Evolutionary conservation across 2,888 invertebrate genomes (phyloP), one percentile per base, ranked within the genome.

Genomic region (Caenorhabditis sp.): DNA sequence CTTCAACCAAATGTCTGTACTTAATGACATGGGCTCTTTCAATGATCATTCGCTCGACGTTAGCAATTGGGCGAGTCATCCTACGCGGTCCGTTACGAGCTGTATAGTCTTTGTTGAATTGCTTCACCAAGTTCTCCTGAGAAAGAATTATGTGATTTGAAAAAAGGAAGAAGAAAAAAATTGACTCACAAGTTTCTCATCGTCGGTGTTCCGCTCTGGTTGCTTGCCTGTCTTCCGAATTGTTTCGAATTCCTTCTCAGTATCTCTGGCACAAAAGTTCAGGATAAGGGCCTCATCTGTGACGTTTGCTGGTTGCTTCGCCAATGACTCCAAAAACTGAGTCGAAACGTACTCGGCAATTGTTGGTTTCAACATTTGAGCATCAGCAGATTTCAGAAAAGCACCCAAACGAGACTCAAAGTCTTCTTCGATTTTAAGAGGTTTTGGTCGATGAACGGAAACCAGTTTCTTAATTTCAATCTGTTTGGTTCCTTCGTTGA

Each of bases 81-180:
- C 28, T 28, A 3, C 15, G 44, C 50, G 51, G 4, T 35, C 4
- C 5, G 13, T 40, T 40, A 6, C 13, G 40, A 40, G 11, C 40
- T 15, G 32, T 53, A 61, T 13, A 76, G 0, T 67, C 47, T 6
- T 37, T 44, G 24, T 61, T 50, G 26, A 67, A 76, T 8, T 68
- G 60, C 8, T 20, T 55, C 6, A 76, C 76, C 22, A 76, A 28
- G 15, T 61, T 32, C 13, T 76, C 67, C 76, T 76, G 61, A 24
- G 64, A 72, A n/a, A 5, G 28, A 65, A 4, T 18, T 18, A 55
- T 8, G 24, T 35, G 15, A 44, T 35, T n/a, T 9, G 18, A 26
- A 22, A 11, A 11, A 44, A 24, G 35, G 24, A 55, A 56, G 24
- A n/a, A 32, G 32, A n/a, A n/a, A n/a, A n/a, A n/a, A n/a, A n/a